Evolutionary conservation across 2,113 vertebrate genomes (phyloP), one percentile per base, ranked within the genome.

Genomic region (Anolis sagrei): DNA sequence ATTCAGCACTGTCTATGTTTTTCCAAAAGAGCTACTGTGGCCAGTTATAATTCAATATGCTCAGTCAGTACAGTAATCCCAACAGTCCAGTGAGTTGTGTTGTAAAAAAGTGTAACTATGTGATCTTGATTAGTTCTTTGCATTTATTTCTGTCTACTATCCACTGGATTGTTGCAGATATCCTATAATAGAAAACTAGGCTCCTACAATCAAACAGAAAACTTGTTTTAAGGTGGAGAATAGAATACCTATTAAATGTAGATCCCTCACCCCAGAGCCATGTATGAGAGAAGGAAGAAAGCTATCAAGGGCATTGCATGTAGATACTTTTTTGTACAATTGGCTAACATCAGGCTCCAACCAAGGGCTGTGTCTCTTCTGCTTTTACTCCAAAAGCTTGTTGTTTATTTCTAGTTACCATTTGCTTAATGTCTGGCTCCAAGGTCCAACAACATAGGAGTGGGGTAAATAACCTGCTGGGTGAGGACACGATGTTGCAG

Each of bases 381-480:
- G 34, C 74, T 34, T 85, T 78, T 79, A 49, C 34, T 79, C 36
- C 8, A 76, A 68, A 80, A 62, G n/a, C 10, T 11, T 70, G 61
- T 49, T 68, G 32, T 36, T 23, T 27, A 72, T 62, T 72, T 34
- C 49, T 49, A 19, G 27, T 78, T 62, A 18, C 29, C n/a, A 51
- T 77, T 78, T 81, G n/a, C n/a, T 80, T 74, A 36, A 51, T 64
- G 48, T 74, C 66, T 78, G 36, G 64, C 61, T n/a, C 19, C 76
- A 83, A 49, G 39, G 51, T 83, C 76, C 74, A 87, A n/a, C 48
- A 54, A 27, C 39, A 44, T 2, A 77, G 23, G 51, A 66, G 29
- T 81, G 70, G 86, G 62, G 80, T 87, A 36, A 62, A 76, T 36
- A 74, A 51, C 74, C 74, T 78, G 21, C 7, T 32, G n/a, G 27